Evolutionary conservation across 2,113 vertebrate genomes (phyloP).

Genomic region (Columbina picui): DNA sequence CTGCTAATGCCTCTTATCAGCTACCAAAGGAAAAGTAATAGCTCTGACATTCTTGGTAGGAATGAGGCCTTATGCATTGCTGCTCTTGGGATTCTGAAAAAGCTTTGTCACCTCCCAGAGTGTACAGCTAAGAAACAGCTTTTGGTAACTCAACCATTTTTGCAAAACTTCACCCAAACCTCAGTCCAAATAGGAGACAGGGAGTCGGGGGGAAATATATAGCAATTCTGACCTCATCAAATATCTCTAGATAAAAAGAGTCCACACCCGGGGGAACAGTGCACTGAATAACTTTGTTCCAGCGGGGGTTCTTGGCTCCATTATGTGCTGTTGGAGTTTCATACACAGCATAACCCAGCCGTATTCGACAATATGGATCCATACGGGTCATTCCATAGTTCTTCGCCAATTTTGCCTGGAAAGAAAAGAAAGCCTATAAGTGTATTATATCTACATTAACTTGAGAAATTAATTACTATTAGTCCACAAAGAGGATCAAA

Average conservation of each 20-base stretch:
- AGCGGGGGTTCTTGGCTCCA: slow-evolving; percentile 95
- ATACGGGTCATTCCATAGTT: slow-evolving; percentile 98
- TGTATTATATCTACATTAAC: neutral
- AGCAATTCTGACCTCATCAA: slow-evolving; percentile 89
- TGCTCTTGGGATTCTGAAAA: neutral
- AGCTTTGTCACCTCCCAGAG: neutral
- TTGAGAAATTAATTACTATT: neutral
- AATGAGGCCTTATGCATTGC: neutral
- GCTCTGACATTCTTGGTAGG: neutral
- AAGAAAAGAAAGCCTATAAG: neutral
- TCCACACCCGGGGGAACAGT: slow-evolving; percentile 94
- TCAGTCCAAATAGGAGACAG: neutral
- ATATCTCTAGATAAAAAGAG: slow-evolving; percentile 98
- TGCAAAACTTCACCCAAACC: neutral
- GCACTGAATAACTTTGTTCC: slow-evolving; percentile 98
- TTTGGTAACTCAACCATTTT: neutral
- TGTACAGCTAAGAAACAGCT: neutral
- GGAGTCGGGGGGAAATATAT: fast-evolving
- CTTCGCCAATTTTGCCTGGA: slow-evolving; percentile 94
- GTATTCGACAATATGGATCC: slow-evolving; percentile 95
- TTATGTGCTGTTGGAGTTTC: slow-evolving; percentile 98
- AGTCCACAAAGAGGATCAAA: neutral
- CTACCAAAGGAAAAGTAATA: neutral
- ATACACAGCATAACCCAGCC: slow-evolving; percentile 94
- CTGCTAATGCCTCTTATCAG: neutral